These are phyloP conservation scores for Stictonetta naevosa DNA, from an alignment of 2,113 vertebrate species.

Conservation along the genomic window DNA sequence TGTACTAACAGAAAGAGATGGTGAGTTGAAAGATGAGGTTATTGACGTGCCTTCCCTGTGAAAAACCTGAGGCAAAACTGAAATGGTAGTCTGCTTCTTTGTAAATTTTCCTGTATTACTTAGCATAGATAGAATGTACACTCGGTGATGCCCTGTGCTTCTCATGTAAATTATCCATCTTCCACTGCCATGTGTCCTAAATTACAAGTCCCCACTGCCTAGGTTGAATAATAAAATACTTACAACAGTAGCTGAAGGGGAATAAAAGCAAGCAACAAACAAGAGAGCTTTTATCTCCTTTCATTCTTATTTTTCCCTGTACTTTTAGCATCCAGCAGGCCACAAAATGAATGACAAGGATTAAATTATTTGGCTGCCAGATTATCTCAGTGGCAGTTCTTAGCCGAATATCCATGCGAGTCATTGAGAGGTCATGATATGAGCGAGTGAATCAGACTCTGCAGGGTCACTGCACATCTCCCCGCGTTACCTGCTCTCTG, in stretches of 20 bases:
- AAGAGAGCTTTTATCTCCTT: not conserved
- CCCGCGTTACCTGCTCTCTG: not conserved
- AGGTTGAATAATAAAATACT: not conserved
- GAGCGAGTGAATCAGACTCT: conserved; percentile 16
- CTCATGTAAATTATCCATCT: not conserved
- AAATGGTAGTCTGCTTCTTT: not conserved
- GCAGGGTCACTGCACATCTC: not conserved
- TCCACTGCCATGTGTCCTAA: not conserved
- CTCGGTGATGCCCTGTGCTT: not conserved
- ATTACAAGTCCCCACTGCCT: not conserved
- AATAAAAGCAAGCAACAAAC: not conserved
- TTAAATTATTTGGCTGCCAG: conserved; percentile 15
- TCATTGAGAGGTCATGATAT: not conserved
- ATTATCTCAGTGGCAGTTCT: not conserved
- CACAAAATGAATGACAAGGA: not conserved
- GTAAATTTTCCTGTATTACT: not conserved
- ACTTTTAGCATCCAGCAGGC: not conserved
- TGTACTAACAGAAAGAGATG: not conserved
- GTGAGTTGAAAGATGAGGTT: not conserved
- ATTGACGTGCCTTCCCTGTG: not conserved
- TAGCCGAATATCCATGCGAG: not conserved
- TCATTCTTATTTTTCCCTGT: not conserved
- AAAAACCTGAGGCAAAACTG: not conserved
- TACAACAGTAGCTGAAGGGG: conserved; percentile 1
- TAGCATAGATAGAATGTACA: not conserved